Evolutionary conservation across 2,888 invertebrate genomes (phyloP).

Genomic region (Eristalis intricaria): DNA sequence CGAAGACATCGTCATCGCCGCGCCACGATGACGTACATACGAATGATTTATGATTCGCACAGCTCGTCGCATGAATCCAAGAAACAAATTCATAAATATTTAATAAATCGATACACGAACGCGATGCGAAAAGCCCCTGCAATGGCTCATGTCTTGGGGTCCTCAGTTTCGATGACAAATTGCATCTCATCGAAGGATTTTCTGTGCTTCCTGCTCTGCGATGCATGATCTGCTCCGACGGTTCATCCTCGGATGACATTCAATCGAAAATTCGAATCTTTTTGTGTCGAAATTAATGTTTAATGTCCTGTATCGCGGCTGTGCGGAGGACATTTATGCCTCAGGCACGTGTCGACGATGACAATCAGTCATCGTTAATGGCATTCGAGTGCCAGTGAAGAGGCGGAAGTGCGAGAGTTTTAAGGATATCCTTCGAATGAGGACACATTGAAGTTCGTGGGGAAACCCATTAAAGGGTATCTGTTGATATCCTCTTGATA

Average conservation of each 20-base stretch:
- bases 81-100: neutral
- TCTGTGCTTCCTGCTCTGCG: neutral
- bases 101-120: neutral
- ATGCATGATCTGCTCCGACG: no score
- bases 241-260: neutral
- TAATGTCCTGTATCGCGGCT: slow-evolving; percentile 23
- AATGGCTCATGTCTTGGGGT: neutral
- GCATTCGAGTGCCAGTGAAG: neutral
- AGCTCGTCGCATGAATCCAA: neutral
- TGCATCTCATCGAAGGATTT: slow-evolving; percentile 42
- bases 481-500: neutral
- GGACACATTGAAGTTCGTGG: neutral
- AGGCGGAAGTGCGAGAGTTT: neutral
- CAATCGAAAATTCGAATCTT: slow-evolving; percentile 11
- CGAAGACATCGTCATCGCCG: neutral
- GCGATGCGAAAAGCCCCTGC: neutral
- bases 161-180: slow-evolving; percentile 50
- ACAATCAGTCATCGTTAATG: slow-evolving; percentile 1
- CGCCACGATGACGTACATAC: neutral
- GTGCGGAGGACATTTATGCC: slow-evolving; percentile 29
- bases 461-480: neutral
- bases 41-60: neutral
- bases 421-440: neutral
- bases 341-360: slow-evolving; percentile 33
- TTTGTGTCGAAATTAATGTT: slow-evolving; percentile 31